Evolutionary conservation across 2,797 vertebrate species (phyloP).

Genomic region (Eospalax fontanierii): DNA sequence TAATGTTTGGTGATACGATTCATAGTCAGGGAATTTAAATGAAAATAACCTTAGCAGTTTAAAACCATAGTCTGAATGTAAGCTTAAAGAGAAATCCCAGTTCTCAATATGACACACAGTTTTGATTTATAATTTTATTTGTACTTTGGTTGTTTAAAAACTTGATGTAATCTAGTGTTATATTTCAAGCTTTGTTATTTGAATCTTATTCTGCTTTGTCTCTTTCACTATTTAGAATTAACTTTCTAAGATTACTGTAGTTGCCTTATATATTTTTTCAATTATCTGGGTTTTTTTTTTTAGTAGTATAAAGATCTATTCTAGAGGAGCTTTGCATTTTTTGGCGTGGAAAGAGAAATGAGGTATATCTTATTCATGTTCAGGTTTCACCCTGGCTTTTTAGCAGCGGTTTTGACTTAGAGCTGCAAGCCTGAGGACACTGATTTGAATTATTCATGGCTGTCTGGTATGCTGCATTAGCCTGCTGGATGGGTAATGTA

Average conservation of each 20-base stretch:
- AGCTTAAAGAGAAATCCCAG: conserved; percentile 54
- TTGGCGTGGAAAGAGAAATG: conserved; percentile 89
- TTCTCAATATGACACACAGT: conserved; percentile 8
- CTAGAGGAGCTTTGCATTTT: conserved; percentile 83
- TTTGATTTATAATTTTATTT: conserved; percentile 52
- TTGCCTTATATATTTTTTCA: conserved; percentile 73
- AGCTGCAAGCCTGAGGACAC: conserved; percentile 92
- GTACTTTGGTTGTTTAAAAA: conserved; percentile 60
- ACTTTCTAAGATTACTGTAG: conserved; percentile 69
- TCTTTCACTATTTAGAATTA: conserved; percentile 73
- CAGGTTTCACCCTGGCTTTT: conserved; percentile 91
- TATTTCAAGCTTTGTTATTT: conserved; percentile 66
- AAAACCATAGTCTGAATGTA: conserved; percentile 60
- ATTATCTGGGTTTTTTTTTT: conserved; percentile 49
- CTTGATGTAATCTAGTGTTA: conserved; percentile 53
- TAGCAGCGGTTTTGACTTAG: conserved; percentile 91
- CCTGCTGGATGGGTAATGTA: conserved; percentile 91
- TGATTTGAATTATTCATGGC: conserved; percentile 93
- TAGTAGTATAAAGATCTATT: conserved; percentile 81
- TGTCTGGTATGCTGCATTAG: conserved; percentile 92
- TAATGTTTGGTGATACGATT: conserved; percentile 21
- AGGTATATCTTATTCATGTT: conserved; percentile 89
- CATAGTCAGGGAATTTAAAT: conserved; percentile 65
- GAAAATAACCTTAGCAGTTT: conserved; percentile 44
- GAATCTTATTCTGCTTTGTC: conserved; percentile 69